phyloP scores from a whole-genome alignment of 2,113 vertebrate species.

The Reinhardtius hippoglossoides region DNA sequence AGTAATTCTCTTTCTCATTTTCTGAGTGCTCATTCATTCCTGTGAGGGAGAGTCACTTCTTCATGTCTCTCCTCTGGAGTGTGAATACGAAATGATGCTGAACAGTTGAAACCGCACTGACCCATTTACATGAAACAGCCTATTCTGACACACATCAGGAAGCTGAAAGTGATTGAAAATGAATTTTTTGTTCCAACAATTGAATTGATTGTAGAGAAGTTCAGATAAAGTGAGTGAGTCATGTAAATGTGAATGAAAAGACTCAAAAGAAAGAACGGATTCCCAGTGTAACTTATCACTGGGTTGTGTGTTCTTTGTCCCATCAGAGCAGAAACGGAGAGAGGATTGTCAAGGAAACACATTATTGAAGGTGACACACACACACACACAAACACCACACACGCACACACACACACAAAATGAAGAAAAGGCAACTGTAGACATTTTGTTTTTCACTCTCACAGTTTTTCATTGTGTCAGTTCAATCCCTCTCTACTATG shows the following conservation, averaged over 20 bases:
- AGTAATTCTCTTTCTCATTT: slow-evolving; percentile 13
- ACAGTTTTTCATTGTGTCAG: background rate
- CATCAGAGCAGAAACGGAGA: slow-evolving; percentile 78
- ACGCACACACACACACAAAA: background rate
- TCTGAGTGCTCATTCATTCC: slow-evolving; percentile 10
- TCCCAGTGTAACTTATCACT: background rate
- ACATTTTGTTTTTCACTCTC: background rate
- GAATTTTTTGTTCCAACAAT: no score
- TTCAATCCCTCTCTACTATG: background rate
- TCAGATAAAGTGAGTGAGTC: background rate
- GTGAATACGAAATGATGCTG: slow-evolving; percentile 19
- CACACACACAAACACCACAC: background rate
- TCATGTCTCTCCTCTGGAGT: slow-evolving; percentile 28
- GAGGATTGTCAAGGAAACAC: slow-evolving; percentile 79
- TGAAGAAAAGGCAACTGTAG: background rate
- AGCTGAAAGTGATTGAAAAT: slow-evolving; percentile 1
- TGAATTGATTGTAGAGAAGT: background rate
- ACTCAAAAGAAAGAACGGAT: background rate
- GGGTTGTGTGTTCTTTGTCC: slow-evolving; percentile 40
- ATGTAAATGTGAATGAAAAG: background rate
- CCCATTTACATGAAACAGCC: slow-evolving; percentile 35
- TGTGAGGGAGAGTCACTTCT: slow-evolving; percentile 8
- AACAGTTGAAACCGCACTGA: slow-evolving; percentile 27
- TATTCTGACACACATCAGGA: background rate
- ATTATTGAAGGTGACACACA: slow-evolving; percentile 74